Base-by-base conservation (phyloP, 1,140 invertebrate genomes). In the Lasaia peninsularis region DNA sequence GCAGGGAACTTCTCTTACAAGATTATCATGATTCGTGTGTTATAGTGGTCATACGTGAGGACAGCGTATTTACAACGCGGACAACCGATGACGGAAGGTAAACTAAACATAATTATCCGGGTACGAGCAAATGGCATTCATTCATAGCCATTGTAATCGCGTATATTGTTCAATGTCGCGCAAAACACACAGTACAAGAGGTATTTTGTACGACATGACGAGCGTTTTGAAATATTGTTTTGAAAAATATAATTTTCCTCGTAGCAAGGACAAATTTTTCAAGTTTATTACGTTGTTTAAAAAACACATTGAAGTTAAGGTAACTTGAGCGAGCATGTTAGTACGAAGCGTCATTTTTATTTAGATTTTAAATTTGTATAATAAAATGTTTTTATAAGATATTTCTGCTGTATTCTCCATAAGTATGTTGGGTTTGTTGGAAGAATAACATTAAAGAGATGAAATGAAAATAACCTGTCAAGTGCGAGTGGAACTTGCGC, bases 31-130 rank as follows among this genome's bases (percentile, higher is more conserved):
- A 44, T 44, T 44, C 18, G 37, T 20, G 18, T 44, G 37, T 16
- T 7, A 44, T 3, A 44, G 52, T 24, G 14, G 24, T 9, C 35
- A 28, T 20, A 12, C 24, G 34, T 21, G 35, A 44, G 24, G 53
- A 37, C 35, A 14, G 34, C 37, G 18, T 37, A 24, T 40, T 34
- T 34, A 24, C 20, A 48, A 20, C 37, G 40, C 18, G 40, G 40
- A 48, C 37, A 44, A 10, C 20, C 69, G 73, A 79, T 86, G 80
- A 86, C 80, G 79, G 80, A 86, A 82, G 71, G 69, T 73, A 73
- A 78, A 79, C 70, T 71, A 84, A 82, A 83, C 75, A 78, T 78
- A 73, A 81, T 84, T 83, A 82, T 81, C 75, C 79, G 81, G 61
- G 54, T 57, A 52, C 71, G 62, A 48, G 16, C 63, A 63, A 73